Base-by-base conservation (phyloP, 2,797 vertebrate species). In the Eospalax fontanierii region DNA sequence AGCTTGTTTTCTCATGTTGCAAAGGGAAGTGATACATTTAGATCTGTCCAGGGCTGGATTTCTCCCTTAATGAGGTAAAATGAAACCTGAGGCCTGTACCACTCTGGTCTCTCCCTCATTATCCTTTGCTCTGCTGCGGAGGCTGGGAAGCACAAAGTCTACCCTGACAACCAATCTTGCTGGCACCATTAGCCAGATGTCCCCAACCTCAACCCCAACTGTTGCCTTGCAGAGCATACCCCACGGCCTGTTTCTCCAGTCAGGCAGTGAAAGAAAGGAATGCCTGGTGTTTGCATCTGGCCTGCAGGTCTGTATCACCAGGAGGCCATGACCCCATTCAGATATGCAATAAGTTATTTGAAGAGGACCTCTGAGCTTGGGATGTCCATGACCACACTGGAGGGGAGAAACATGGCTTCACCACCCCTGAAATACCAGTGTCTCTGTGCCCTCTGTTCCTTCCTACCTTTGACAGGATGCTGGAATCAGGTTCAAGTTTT, bases 51-150 rank as follows among this genome's bases (percentile, higher is more conserved):
- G 35, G 68, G 57, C 57, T 86, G 65, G 82, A 43, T 57, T 43
- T 68, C 85, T 95, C 84, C 93, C 43, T 80, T 54, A 2, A 46
- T 6, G 30, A 74, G 82, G 71, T 28, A 74, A 81, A 93, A 40
- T 11, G 73, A 87, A 59, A 43, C 22, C 43, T 57, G 65, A 94
- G 73, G 19, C 24, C 75, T 61, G 35, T 14, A 84, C 35, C 18
- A 2, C 11, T 59, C 0, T 22, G 16, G 21, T 11, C 30, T 79
- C 33, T 57, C 26, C 5, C 10, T 30, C 8, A 1, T 0, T 6
- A 84, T 57, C 26, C 80, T 68, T 89, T 19, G 35, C 88, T 90
- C 63, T 57, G n/a, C 14, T 16, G 76, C 80, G 40, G 30, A 90
- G 66, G n/a, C 43, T 4, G 3, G 6, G n/a, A 12, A 75, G 40